phyloP scores from a whole-genome alignment of 2,113 vertebrate genomes.

The Sander lucioperca region DNA sequence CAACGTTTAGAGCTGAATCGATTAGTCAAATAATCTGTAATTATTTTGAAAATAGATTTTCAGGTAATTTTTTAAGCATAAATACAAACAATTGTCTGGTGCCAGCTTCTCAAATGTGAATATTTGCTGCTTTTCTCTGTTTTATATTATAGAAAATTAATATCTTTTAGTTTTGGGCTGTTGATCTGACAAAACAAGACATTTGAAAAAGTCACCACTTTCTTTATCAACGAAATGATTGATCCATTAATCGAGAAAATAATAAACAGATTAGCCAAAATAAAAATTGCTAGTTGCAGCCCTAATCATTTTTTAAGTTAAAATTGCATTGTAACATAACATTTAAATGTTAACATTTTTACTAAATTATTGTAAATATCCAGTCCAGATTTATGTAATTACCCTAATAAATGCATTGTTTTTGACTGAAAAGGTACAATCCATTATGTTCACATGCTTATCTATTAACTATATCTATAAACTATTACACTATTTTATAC shows the following conservation, averaged over 20 bases:
- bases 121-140: too few species aligned
- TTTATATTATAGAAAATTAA: too few species aligned
- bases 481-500: too few species aligned
- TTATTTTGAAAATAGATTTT: not conserved
- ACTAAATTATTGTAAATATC: not conserved
- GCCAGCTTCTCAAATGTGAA: too few species aligned
- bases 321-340: not conserved
- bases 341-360: not conserved
- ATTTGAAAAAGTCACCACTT: not conserved
- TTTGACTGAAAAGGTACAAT: not conserved
- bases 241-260: not conserved
- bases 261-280: not conserved
- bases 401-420: not conserved
- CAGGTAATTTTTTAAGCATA: too few species aligned
- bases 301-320: not conserved
- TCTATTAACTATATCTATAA: not conserved
- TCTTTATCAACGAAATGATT: not conserved
- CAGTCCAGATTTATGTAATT: not conserved
- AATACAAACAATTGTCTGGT: too few species aligned
- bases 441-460: not conserved
- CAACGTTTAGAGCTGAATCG: not conserved
- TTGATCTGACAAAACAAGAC: too few species aligned
- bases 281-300: not conserved
- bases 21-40: not conserved
- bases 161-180: too few species aligned